Conservation (phyloP, 2,797 vertebrate species). For the Melanotaenia pygmaea region DNA sequence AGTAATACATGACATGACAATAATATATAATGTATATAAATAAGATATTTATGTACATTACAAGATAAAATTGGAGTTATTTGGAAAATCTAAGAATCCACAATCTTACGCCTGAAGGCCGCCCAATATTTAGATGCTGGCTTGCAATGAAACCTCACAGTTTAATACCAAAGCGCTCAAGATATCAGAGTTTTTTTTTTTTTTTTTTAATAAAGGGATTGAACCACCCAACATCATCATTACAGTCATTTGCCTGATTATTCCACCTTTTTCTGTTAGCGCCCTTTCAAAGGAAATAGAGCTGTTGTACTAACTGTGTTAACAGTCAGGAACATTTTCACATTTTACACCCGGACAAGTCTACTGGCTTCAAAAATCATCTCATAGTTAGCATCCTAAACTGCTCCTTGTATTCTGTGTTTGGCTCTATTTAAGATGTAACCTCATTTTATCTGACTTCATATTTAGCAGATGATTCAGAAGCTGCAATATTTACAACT, state of each 20-base stretch:
- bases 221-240: not conserved
- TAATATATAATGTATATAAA: not conserved
- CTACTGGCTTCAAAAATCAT: not conserved
- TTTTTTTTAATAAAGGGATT: not conserved
- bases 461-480: too few species aligned
- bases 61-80: not conserved
- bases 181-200: not conserved
- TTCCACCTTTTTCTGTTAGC: not conserved
- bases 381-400: not conserved
- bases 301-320: not conserved
- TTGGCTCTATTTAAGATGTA: not conserved
- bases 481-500: too few species aligned
- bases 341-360: not conserved
- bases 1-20: not conserved
- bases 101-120: not conserved
- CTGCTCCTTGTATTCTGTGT: not conserved
- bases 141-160: not conserved
- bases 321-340: not conserved
- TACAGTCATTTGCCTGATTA: not conserved
- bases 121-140: not conserved
- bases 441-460: not conserved
- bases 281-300: not conserved
- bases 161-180: not conserved
- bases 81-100: not conserved
- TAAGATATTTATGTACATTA: not conserved